Evolutionary conservation across 2,888 invertebrate genomes (phyloP).

Genomic region (Thelaira solivaga): DNA sequence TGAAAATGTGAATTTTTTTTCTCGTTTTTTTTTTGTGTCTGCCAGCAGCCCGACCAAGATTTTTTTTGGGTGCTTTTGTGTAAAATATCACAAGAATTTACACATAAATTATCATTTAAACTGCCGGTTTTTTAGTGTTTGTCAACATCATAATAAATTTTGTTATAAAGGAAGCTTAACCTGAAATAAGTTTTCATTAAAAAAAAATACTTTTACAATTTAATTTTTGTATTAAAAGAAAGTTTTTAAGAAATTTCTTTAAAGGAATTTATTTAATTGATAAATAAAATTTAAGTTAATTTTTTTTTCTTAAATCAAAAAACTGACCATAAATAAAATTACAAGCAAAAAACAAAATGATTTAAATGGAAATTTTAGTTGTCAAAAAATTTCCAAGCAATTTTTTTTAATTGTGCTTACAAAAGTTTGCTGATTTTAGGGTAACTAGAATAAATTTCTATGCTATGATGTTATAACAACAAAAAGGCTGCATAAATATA

Average conservation of each 20-base stretch:
- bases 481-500: too few species aligned
- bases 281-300: too few species aligned
- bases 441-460: too few species aligned
- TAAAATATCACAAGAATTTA: conserved; percentile 44
- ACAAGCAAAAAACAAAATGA: too few species aligned
- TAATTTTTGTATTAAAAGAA: not conserved
- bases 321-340: too few species aligned
- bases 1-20: not conserved
- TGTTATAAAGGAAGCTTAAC: conserved; percentile 15
- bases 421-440: too few species aligned
- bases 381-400: too few species aligned
- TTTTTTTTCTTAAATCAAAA: too few species aligned
- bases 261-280: too few species aligned
- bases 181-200: conserved; percentile 7
- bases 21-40: not conserved
- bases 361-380: too few species aligned
- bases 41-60: conserved; percentile 19
- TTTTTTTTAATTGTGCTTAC: too few species aligned
- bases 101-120: conserved; percentile 62
- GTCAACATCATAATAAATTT: conserved; percentile 45
- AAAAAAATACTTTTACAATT: not conserved
- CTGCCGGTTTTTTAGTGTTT: conserved; percentile 42
- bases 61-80: conserved; percentile 24
- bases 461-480: too few species aligned
- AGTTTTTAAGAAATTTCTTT: not conserved